Evolutionary conservation across 1,140 invertebrate species (phyloP).

Genomic region (Zophobas morio): DNA sequence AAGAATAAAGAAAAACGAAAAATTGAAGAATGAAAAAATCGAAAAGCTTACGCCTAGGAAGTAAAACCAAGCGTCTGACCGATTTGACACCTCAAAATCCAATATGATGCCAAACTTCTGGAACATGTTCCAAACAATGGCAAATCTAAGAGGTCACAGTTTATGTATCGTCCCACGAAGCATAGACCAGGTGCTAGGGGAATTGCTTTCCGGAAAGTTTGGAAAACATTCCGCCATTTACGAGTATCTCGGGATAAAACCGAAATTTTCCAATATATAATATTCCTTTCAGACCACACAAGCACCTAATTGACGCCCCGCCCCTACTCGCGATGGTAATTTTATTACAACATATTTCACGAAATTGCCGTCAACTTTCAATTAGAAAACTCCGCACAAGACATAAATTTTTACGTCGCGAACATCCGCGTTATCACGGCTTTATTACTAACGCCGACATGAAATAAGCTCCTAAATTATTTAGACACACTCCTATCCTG

Average conservation of each 20-base stretch:
- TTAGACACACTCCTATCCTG: slow-evolving; percentile 20
- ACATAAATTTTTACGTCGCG: slow-evolving; percentile 19
- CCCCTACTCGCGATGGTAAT: slow-evolving; percentile 1
- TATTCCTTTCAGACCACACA: too few relatives aligned
- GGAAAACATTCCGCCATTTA: not conserved
- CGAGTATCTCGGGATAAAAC: slow-evolving; percentile 9
- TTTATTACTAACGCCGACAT: slow-evolving; percentile 15
- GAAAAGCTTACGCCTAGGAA: too few relatives aligned
- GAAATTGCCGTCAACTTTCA: slow-evolving; percentile 15
- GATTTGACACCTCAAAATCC: too few relatives aligned
- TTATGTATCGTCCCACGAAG: not conserved
- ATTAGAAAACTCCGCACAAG: slow-evolving; percentile 17
- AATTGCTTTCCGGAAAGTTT: slow-evolving; percentile 3
- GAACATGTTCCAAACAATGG: too few relatives aligned
- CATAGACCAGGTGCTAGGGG: not conserved
- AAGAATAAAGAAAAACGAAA: too few relatives aligned
- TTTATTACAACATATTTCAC: slow-evolving; percentile 3
- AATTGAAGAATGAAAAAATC: too few relatives aligned
- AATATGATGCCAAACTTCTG: too few relatives aligned
- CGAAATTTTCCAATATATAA: slow-evolving; percentile 13
- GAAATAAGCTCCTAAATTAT: slow-evolving; percentile 32
- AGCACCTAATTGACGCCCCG: slow-evolving; percentile 4
- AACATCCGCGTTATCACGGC: slow-evolving; percentile 16
- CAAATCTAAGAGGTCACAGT: too few relatives aligned
- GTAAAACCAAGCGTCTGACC: too few relatives aligned